These are phyloP conservation scores for Acanthisitta chloris DNA, from an alignment of 2,113 vertebrate species.

Conservation along the genomic window DNA sequence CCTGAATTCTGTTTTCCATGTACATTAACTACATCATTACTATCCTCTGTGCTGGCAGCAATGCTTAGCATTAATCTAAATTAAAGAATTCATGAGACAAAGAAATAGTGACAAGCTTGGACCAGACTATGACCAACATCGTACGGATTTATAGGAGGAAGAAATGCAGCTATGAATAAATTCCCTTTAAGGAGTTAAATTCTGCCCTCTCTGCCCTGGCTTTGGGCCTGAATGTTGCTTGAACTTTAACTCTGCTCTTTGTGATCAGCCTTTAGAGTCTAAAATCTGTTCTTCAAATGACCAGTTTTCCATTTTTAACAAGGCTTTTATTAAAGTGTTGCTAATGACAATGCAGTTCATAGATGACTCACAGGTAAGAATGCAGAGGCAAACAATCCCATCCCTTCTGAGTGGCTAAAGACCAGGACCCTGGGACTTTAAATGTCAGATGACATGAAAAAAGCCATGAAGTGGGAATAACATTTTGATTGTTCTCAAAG, in stretches of 20 bases:
- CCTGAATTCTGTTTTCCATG: background rate
- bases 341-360: background rate
- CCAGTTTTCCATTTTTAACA: background rate
- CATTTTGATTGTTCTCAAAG: rapidly evolving
- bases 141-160: background rate
- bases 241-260: background rate
- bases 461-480: background rate
- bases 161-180: background rate
- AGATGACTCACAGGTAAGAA: background rate
- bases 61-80: background rate
- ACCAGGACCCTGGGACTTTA: background rate
- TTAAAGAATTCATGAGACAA: background rate
- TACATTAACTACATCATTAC: slow-evolving; percentile 13
- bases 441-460: background rate
- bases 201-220: background rate
- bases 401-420: background rate
- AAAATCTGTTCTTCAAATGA: background rate
- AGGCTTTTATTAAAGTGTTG: background rate
- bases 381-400: background rate
- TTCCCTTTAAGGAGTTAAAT: background rate
- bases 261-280: background rate
- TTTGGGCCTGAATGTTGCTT: background rate
- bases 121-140: background rate
- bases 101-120: background rate
- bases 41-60: background rate